These are phyloP conservation scores for Spondyliosoma cantharus DNA, from an alignment of 2,797 vertebrate genomes.

Conservation along the genomic window DNA sequence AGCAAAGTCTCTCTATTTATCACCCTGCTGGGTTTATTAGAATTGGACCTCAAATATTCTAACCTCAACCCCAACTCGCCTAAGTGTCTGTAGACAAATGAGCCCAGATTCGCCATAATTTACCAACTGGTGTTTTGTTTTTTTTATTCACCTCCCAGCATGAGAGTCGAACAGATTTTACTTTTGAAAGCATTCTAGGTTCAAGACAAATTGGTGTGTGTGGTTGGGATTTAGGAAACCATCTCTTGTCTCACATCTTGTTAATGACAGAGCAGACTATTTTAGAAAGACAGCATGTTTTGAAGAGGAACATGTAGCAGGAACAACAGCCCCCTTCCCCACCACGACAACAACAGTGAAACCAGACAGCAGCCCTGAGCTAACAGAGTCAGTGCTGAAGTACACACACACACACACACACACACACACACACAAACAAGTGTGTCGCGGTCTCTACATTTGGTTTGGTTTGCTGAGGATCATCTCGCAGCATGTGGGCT, in stretches of 20 bases:
- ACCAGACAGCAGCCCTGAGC: slow-evolving; percentile 66
- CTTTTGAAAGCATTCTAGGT: slow-evolving; percentile 1
- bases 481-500: slow-evolving; percentile 75
- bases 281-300: slow-evolving; percentile 43
- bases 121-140: slow-evolving; percentile 22
- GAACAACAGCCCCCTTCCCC: slow-evolving; percentile 34
- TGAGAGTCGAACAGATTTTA: background rate
- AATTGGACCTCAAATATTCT: slow-evolving; percentile 41
- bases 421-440: slow-evolving; percentile 7
- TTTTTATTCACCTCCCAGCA: background rate
- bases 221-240: slow-evolving; percentile 14
- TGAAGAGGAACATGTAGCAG: slow-evolving; percentile 66
- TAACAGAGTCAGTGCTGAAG: slow-evolving; percentile 53
- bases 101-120: slow-evolving; percentile 14
- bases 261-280: slow-evolving; percentile 23
- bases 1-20: slow-evolving; percentile 50
- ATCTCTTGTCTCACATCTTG: slow-evolving; percentile 6
- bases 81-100: slow-evolving; percentile 51
- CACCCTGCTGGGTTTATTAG: slow-evolving; percentile 36
- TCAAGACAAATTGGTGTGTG: background rate
- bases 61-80: slow-evolving; percentile 35
- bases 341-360: slow-evolving; percentile 61
- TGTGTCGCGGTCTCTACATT: slow-evolving; percentile 35
- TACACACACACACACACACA: slow-evolving; percentile 1
- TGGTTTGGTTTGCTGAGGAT: slow-evolving; percentile 64